Base-by-base conservation (phyloP, 2,888 invertebrate genomes). In the Caenorhabditis sp. region DNA sequence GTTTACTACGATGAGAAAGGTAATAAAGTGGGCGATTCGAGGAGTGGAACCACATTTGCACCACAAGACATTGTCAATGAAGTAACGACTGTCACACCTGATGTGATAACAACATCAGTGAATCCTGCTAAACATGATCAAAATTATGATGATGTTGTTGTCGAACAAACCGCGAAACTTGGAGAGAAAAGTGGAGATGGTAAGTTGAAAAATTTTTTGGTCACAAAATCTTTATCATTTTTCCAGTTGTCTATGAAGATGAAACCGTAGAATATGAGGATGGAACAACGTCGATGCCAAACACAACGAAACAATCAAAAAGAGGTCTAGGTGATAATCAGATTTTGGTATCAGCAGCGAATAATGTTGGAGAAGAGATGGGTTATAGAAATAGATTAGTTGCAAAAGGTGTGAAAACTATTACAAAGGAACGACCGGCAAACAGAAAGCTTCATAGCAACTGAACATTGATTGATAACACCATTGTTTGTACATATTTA, bases 1-100 rank as follows among this genome's bases (percentile, higher is more conserved):
- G 74, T 64, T 0, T 74, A 74, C 43, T 74, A 74, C 43, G 74
- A 74, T 49, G 69, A 69, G 31, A 69, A 74, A 59, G 74, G 74
- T 1, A 66, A 69, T 14, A 74, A 74, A 37, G 69, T 74, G 5
- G 74, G 74, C 51, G 69, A 74, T 53, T 69, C 74, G 27, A 55
- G 66, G 57, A 60, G 66, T 36, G 69, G 69, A 58, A 55, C 66
- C 10, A 74, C 74, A n/a, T 74, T 61, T 51, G 69, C 74, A 0
- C 74, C 74, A 17, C 64, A 66, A 21, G 61, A 59, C 37, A 66
- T 69, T 23, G 51, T 68, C 27, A 62, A 72, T 17, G 71, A 66
- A 21, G 63, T 60, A 23, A 65, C 68, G 1, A 67, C 66, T 2
- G 43, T 64, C 23, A 59, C 70, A 21, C 50, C 24, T 36, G 31